Conservation (phyloP, 2,888 invertebrate genomes). For the Alloscopus bannaensis region DNA sequence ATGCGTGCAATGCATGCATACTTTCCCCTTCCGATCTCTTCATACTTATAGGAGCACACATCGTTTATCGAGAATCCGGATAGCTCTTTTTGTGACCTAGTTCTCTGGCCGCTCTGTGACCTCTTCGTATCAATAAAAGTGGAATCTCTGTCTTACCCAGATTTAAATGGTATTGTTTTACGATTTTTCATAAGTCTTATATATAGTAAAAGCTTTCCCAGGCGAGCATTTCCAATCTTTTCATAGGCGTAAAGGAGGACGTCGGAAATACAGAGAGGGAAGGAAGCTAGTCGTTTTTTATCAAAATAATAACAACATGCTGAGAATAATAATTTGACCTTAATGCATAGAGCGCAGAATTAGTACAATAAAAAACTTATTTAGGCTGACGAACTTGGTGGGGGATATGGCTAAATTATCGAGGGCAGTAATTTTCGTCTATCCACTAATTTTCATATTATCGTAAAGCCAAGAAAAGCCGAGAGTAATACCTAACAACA, state of each 20-base stretch:
- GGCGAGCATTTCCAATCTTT: not conserved
- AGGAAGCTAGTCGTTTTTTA: not conserved
- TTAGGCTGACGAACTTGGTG: conserved; percentile 35
- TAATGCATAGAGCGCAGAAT: conserved; percentile 35
- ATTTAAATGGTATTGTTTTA: not conserved
- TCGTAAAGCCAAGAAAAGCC: no score
- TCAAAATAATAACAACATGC: not conserved
- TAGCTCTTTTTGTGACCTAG: conserved; percentile 34
- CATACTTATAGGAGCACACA: conserved; percentile 10
- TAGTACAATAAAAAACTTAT: conserved; percentile 42
- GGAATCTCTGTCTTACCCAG: not conserved
- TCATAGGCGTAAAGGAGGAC: not conserved
- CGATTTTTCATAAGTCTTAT: not conserved
- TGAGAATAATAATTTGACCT: conserved; percentile 33
- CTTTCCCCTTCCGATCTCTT: conserved; percentile 9
- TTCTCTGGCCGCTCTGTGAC: conserved; percentile 13
- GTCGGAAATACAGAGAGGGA: not conserved
- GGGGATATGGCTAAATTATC: conserved; percentile 22
- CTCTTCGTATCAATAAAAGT: conserved; percentile 27
- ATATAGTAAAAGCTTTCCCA: not conserved
- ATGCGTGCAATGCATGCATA: conserved; percentile 32
- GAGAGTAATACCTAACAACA: no score
- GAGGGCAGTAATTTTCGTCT: conserved; percentile 16
- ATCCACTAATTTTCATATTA: conserved; percentile 21
- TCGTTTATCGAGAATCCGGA: conserved; percentile 18